A percentile compares a stretch with the other conserved stretches of the same genome.
Conservation (phyloP, 2,797 vertebrate genomes). For the Phaenicophaeus curvirostris region DNA sequence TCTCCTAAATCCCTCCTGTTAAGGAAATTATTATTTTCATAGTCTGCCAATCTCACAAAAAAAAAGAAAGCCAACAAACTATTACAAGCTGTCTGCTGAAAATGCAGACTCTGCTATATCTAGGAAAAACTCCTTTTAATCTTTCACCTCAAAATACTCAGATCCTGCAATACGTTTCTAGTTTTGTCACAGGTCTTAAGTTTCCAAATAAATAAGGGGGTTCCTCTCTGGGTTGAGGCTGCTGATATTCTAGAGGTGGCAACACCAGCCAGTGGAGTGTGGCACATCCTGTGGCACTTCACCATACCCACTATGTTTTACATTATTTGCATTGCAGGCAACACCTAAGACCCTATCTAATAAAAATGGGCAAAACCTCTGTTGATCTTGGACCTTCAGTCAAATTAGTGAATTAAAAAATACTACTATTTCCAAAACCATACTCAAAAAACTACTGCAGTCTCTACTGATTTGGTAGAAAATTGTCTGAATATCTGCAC, state of each 20-base stretch:
- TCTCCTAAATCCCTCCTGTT: not conserved
- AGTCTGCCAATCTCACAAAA: not conserved
- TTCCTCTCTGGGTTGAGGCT: not conserved
- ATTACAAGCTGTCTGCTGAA: not conserved
- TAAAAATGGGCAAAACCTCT: not conserved
- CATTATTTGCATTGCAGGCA: not conserved
- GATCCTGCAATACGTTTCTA: not conserved
- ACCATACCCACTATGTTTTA: not conserved
- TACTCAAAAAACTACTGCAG: not conserved
- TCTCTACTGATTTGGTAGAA: not conserved
- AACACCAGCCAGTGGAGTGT: not conserved
- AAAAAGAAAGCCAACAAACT: not conserved
- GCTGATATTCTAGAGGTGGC: not conserved
- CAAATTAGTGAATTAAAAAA: not conserved
- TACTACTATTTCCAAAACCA: not conserved
- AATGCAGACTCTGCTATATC: not conserved
- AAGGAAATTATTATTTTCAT: not conserved
- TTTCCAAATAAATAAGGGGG: not conserved
- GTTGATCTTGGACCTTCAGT: not conserved
- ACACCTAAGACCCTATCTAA: fast-evolving
- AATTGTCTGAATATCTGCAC: not conserved
- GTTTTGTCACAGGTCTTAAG: not conserved
- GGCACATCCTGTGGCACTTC: not conserved
- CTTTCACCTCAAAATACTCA: not conserved
- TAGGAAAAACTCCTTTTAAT: not conserved